Base-by-base conservation (phyloP, 2,113 vertebrate species). In the Elephas maximus region DNA sequence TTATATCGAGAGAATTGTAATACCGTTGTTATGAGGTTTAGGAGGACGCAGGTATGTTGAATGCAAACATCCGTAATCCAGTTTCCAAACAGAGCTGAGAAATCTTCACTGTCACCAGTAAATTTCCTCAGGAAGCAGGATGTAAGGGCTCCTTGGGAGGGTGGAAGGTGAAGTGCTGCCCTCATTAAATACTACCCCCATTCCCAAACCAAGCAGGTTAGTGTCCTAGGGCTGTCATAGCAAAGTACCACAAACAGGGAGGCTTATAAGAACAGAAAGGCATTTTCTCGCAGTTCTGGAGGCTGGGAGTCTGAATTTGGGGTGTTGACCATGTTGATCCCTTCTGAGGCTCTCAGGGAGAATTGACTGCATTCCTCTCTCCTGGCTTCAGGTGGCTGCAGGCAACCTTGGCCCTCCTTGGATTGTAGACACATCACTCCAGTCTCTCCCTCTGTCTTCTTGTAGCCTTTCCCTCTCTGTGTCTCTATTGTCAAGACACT, bases 21-120 rank as follows among this genome's bases (percentile, higher is more conserved):
- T 0, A 0, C 30, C 26, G 3, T 3, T 1, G 0, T 0, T 21
- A 0, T 11, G 44, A 0, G 1, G 17, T 14, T 1, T 45, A 1
- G 48, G 8, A 28, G 0, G 30, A 5, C 2, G 5, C 79, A 3
- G 5, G 37, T 0, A 0, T 0, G 2, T 9, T 12, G 6, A 10
- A 10, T 0, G 3, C 18, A 45, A n/a, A 17, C 11, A 8, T 21
- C 63, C 18, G 28, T 41, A 5, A 23, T 10, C 60, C 28, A 18
- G 12, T 1, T 45, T 30, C 88, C 11, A 21, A 26, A 30, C 2
- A 23, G 44, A 30, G 51, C 37, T 23, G 33, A 84, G 73, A 9
- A 41, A 37, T 2, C 41, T 12, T 37, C 5, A 4, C 1, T 3
- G 2, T 1, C 0, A 4, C 30, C 17, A 4, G 17, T 15, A 14